Evolutionary conservation across 2,113 vertebrate genomes (phyloP).

Genomic region (Siniperca knerii): DNA sequence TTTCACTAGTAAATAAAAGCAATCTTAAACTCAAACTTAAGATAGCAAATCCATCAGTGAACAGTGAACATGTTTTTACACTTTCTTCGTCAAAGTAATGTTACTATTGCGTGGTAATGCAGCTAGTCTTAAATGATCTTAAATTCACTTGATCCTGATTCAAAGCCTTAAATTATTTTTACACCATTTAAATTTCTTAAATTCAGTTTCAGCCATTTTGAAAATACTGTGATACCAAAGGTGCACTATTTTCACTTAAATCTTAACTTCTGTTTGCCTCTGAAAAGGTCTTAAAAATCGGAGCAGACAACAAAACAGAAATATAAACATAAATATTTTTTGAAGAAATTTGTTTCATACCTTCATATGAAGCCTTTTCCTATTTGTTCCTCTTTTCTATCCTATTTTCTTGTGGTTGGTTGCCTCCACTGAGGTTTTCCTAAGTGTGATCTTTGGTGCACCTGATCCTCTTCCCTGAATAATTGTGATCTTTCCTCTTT

Average conservation of each 20-base stretch:
- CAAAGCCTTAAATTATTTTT: not conserved
- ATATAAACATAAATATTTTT: not conserved
- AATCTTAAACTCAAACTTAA: not conserved
- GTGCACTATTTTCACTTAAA: not conserved
- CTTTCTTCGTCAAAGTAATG: not conserved
- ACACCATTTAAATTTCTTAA: not conserved
- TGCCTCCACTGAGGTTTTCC: constrained; percentile 52
- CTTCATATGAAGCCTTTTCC: not conserved
- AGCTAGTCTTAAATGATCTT: not conserved
- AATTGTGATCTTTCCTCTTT: constrained; percentile 43
- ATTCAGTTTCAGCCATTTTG: not conserved
- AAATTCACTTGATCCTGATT: not conserved
- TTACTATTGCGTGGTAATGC: not conserved
- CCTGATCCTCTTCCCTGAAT: constrained; percentile 30
- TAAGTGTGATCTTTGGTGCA: not conserved
- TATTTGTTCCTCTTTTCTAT: constrained; percentile 30
- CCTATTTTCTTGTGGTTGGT: not conserved
- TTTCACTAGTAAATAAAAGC: not conserved
- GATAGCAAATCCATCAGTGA: too few relatives aligned
- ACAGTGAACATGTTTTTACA: not conserved
- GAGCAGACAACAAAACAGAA: not conserved
- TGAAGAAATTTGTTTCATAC: not conserved
- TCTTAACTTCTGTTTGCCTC: not conserved
- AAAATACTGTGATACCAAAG: not conserved
- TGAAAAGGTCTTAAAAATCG: not conserved